Evolutionary conservation across 2,113 vertebrate genomes (phyloP).

Genomic region (Corydoras maculifer): DNA sequence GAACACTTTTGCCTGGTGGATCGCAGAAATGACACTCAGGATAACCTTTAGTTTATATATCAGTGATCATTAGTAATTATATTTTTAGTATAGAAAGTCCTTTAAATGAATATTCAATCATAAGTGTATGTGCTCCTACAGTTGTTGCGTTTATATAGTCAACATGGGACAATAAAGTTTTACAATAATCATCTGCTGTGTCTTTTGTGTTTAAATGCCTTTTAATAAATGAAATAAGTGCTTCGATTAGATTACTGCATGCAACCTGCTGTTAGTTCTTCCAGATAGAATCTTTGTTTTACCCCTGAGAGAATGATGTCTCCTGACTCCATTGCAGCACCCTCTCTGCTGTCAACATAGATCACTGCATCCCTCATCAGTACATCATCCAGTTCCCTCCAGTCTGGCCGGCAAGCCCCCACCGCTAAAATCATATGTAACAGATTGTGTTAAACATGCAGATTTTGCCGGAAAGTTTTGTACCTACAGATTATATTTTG

Average conservation of each 20-base stretch:
- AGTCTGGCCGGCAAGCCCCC: conserved; percentile 86
- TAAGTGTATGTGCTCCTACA: background rate
- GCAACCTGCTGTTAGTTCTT: background rate
- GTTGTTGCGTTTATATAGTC: background rate
- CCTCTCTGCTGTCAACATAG: conserved; percentile 85
- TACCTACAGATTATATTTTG: no score
- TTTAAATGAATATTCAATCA: background rate
- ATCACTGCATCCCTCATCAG: conserved; percentile 79
- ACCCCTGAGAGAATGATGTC: conserved; percentile 88
- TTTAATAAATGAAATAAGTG: no score
- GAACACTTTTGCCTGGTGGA: conserved; percentile 77
- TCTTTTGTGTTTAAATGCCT: background rate
- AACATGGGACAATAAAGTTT: background rate
- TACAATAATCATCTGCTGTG: no score
- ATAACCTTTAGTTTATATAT: conserved; percentile 1
- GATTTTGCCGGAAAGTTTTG: no score
- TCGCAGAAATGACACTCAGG: background rate
- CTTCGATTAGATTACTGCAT: no score
- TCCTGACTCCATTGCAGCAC: conserved; percentile 78
- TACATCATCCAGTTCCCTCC: conserved; percentile 83
- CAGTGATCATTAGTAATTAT: background rate
- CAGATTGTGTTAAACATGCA: no score
- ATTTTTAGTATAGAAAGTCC: background rate
- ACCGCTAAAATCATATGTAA: conserved; percentile 62
- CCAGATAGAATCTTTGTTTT: conserved; percentile 15